phyloP scores from a whole-genome alignment of 1,140 invertebrate genomes.

The Halictus rubicundus region DNA sequence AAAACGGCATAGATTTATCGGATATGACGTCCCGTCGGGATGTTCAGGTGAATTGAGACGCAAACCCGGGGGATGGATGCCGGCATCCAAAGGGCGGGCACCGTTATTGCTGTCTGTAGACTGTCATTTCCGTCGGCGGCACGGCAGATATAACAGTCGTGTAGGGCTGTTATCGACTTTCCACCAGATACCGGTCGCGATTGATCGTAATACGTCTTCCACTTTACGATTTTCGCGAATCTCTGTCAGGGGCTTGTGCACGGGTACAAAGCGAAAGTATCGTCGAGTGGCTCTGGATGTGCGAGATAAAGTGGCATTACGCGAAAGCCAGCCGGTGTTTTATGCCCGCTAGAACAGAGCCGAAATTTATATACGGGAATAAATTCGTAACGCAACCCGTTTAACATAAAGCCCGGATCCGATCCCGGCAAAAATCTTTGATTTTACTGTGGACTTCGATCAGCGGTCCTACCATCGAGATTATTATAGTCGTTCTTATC shows the following conservation, averaged over 20 bases:
- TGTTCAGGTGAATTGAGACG: conserved; percentile 25
- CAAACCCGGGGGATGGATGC: conserved; percentile 1
- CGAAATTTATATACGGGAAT: neutral
- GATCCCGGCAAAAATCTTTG: neutral
- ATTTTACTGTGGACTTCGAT: no score
- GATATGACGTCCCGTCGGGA: conserved; percentile 13
- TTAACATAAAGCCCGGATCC: neutral
- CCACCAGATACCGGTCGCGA: conserved; percentile 28
- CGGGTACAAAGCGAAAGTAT: neutral
- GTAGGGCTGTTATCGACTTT: conserved; percentile 55
- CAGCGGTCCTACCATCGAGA: no score
- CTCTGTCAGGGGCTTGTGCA: neutral
- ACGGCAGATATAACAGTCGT: conserved; percentile 30
- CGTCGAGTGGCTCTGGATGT: neutral
- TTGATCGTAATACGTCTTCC: conserved; percentile 25
- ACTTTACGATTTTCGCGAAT: conserved; percentile 11
- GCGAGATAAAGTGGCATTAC: conserved; percentile 13
- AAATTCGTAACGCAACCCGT: neutral
- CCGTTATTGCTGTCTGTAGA: conserved; percentile 58
- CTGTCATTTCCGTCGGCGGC: conserved; percentile 55
- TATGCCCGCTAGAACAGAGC: neutral
- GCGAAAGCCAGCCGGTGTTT: neutral
- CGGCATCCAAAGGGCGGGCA: conserved; percentile 17
- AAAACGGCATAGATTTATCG: conserved; percentile 33
- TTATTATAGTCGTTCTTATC: no score